Percentiles rank a stretch among this genome's conserved stretches.
Conservation (phyloP, 2,888 invertebrate species). For the Nomada flava region DNA sequence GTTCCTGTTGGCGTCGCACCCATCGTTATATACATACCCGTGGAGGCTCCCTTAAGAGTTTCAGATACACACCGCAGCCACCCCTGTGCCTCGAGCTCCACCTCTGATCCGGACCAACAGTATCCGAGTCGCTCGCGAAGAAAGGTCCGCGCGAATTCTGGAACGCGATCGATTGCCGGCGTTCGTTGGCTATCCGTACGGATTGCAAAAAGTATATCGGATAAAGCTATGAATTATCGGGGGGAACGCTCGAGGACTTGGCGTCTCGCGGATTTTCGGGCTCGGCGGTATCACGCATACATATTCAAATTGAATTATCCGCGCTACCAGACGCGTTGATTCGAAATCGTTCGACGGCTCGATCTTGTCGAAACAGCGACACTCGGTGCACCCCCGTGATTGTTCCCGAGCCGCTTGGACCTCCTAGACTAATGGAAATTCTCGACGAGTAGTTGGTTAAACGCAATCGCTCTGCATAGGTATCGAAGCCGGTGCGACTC, state of each 20-base stretch:
- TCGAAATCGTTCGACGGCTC: constrained; percentile 82
- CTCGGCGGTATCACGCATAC: constrained; percentile 70
- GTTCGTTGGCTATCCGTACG: neutral
- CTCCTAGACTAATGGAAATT: constrained; percentile 82
- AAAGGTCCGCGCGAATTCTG: constrained; percentile 27
- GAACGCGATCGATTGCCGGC: neutral
- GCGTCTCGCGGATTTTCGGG: constrained; percentile 51
- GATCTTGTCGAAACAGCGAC: constrained; percentile 59
- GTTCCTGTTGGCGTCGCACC: constrained; percentile 75
- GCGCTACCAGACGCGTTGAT: constrained; percentile 83
- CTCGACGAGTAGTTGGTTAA: constrained; percentile 81
- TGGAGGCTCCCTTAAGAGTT: constrained; percentile 68
- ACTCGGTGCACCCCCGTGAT: constrained; percentile 46
- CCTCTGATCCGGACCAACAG: constrained; percentile 10
- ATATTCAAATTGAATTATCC: constrained; percentile 84
- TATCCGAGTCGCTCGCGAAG: constrained; percentile 60
- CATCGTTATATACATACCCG: constrained; percentile 74
- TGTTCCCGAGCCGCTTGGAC: constrained; percentile 44
- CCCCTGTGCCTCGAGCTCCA: constrained; percentile 10
- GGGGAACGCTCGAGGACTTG: constrained; percentile 23
- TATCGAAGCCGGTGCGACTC: constrained; percentile 69
- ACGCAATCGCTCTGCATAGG: constrained; percentile 82
- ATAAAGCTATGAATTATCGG: constrained; percentile 34
- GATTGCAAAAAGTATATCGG: constrained; percentile 23
- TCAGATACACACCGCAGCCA: constrained; percentile 59